Conservation (phyloP, 2,113 vertebrate species). For the Pelecanus crispus region DNA sequence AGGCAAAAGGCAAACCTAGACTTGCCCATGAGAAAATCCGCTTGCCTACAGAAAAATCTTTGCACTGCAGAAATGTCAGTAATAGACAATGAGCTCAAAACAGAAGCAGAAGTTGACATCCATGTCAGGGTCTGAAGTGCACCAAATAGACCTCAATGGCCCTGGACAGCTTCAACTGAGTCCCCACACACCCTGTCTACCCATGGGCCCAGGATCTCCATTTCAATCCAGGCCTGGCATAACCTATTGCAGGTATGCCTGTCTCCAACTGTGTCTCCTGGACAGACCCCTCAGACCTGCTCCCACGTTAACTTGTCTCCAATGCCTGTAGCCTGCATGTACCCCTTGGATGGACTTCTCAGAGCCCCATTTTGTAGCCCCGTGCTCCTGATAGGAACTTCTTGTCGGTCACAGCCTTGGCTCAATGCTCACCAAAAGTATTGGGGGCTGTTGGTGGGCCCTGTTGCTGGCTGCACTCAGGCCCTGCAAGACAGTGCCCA, state of each 20-base stretch:
- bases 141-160: background rate
- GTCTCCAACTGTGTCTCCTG: background rate
- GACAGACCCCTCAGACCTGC: background rate
- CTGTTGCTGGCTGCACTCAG: background rate
- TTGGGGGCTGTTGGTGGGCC: background rate
- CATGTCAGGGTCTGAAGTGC: background rate
- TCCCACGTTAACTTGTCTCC: background rate
- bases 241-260: background rate
- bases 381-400: background rate
- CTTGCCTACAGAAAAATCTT: background rate
- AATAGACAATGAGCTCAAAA: background rate
- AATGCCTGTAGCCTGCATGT: background rate
- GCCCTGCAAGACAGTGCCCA: rapidly evolving
- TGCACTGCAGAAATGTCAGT: background rate
- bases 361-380: background rate
- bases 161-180: background rate
- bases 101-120: background rate
- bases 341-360: no score
- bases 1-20: background rate
- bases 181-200: background rate
- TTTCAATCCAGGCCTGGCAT: background rate
- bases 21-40: background rate
- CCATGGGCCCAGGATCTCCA: no score
- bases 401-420: background rate
- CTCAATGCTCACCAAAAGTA: background rate